Conservation (phyloP, 2,797 vertebrate species). For the Pseudochaenichthys georgianus region DNA sequence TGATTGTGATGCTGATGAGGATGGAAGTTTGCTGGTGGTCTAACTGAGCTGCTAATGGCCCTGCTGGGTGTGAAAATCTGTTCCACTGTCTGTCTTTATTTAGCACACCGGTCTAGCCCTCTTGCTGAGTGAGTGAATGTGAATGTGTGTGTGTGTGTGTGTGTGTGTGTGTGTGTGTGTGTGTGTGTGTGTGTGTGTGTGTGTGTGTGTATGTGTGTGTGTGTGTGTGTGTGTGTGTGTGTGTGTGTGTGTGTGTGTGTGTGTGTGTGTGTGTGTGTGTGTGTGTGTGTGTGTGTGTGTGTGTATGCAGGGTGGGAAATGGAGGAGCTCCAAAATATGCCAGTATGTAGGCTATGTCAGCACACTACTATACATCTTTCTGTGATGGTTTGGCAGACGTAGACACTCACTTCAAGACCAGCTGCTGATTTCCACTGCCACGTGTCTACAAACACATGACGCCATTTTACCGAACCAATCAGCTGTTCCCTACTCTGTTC, state of each 20-base stretch:
- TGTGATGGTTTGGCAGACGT: slow-evolving; percentile 22
- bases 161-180: too few relatives aligned
- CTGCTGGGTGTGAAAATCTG: slow-evolving; percentile 78
- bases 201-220: too few relatives aligned
- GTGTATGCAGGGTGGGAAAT: slow-evolving; percentile 19
- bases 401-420: slow-evolving; percentile 69
- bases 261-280: background rate
- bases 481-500: slow-evolving; percentile 21
- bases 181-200: too few relatives aligned
- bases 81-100: slow-evolving; percentile 81
- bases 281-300: background rate
- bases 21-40: slow-evolving; percentile 76
- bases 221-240: too few relatives aligned
- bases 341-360: slow-evolving; percentile 48
- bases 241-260: too few relatives aligned
- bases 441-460: slow-evolving; percentile 10
- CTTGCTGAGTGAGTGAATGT: slow-evolving; percentile 27
- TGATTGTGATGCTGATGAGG: slow-evolving; percentile 74
- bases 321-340: slow-evolving; percentile 44
- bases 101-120: slow-evolving; percentile 66
- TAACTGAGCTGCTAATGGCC: slow-evolving; percentile 78
- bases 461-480: slow-evolving; percentile 25
- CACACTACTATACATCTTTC: slow-evolving; percentile 27
- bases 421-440: slow-evolving; percentile 46
- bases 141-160: background rate